phyloP scores from a whole-genome alignment of 2,797 vertebrate species.

The Falco rusticolus region DNA sequence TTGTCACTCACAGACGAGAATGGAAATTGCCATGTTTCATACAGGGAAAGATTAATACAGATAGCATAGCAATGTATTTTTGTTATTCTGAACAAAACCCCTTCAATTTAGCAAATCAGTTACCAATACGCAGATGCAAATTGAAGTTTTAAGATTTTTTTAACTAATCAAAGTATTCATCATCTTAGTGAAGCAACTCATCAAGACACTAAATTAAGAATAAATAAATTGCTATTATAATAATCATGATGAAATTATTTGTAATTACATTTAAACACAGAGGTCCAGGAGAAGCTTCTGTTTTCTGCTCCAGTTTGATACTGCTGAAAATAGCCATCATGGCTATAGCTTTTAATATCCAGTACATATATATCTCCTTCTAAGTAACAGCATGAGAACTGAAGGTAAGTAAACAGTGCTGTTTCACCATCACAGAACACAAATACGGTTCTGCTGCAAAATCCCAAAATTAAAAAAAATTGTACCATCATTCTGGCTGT shows the following conservation, averaged over 20 bases:
- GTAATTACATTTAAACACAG: constrained; percentile 38
- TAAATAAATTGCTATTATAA: constrained; percentile 56
- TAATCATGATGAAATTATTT: constrained; percentile 61
- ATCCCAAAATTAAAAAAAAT: constrained; percentile 16
- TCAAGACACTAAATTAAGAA: constrained; percentile 67
- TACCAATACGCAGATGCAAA: constrained; percentile 43
- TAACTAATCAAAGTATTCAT: constrained; percentile 60
- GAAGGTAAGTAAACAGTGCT: constrained; percentile 1
- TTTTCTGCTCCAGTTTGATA: not conserved
- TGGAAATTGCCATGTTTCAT: constrained; percentile 45
- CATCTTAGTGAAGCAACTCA: constrained; percentile 60
- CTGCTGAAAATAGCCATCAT: constrained; percentile 45
- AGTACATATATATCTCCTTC: not conserved
- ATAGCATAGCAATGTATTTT: constrained; percentile 39
- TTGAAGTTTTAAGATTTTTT: constrained; percentile 49
- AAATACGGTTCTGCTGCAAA: constrained; percentile 17
- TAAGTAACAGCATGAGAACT: constrained; percentile 8
- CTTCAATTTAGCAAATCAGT: constrained; percentile 56
- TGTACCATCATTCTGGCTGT: not conserved
- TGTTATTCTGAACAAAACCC: constrained; percentile 57
- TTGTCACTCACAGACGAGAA: not conserved
- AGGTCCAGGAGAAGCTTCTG: constrained; percentile 19
- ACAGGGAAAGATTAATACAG: constrained; percentile 50
- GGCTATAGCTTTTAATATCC: constrained; percentile 1
- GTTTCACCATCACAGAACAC: constrained; percentile 2